phyloP scores from a whole-genome alignment of 2,113 vertebrate genomes.

The Cebus imitator region DNA sequence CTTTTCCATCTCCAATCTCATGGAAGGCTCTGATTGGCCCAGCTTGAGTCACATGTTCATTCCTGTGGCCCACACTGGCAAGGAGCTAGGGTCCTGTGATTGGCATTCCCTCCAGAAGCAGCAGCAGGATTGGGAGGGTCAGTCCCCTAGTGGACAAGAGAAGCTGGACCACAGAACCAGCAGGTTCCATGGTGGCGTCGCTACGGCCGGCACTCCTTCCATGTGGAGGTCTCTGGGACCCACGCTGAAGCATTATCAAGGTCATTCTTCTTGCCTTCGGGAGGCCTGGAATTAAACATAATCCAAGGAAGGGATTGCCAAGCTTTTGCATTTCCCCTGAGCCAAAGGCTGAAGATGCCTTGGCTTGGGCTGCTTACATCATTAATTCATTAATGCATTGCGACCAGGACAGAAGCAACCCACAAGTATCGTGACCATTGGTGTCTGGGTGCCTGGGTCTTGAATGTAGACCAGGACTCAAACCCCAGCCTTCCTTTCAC shows the following conservation, averaged over 20 bases:
- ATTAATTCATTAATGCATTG: background rate
- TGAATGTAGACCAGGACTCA: background rate
- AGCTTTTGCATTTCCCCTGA: background rate
- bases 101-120: background rate
- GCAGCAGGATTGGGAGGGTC: background rate
- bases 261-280: background rate
- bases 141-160: background rate
- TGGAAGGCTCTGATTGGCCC: background rate
- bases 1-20: background rate
- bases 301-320: background rate
- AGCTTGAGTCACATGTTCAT: background rate
- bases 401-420: background rate
- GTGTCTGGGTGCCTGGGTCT: background rate
- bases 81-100: background rate
- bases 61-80: background rate
- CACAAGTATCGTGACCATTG: background rate
- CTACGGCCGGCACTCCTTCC: fast-evolving
- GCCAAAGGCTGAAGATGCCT: background rate
- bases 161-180: background rate
- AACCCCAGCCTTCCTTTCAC: background rate
- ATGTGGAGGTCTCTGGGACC: background rate
- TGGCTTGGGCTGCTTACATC: background rate
- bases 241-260: background rate
- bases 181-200: background rate
- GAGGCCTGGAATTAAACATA: background rate